These are phyloP conservation scores for Tachina grossa DNA, from an alignment of 2,888 invertebrate genomes.

Conservation along the genomic window DNA sequence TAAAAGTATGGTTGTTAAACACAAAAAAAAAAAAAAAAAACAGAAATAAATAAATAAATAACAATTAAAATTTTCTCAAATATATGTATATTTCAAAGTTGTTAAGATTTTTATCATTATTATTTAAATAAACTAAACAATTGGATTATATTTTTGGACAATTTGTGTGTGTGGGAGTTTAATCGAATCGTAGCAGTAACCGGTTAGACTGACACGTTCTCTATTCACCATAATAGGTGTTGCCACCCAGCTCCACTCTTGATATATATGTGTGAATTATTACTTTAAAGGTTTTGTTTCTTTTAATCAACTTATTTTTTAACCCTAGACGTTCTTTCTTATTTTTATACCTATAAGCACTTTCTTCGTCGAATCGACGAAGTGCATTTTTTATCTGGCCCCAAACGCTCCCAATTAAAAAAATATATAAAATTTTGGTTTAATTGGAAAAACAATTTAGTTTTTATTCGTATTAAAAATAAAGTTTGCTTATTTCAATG, in stretches of 20 bases:
- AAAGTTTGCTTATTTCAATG: too few species aligned
- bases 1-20: background rate
- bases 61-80: background rate
- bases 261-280: constrained; percentile 42
- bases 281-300: constrained; percentile 6
- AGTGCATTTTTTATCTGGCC: too few species aligned
- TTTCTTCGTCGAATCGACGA: too few species aligned
- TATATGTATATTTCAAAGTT: background rate
- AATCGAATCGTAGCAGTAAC: constrained; percentile 32
- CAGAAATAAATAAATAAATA: too few species aligned
- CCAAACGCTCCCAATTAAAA: too few species aligned
- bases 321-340: too few species aligned
- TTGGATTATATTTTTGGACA: constrained; percentile 22
- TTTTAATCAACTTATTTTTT: background rate
- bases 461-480: too few species aligned
- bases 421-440: too few species aligned
- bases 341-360: too few species aligned
- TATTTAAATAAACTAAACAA: constrained; percentile 21
- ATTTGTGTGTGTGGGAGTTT: constrained; percentile 35
- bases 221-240: background rate
- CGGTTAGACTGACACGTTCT: constrained; percentile 9
- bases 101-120: constrained; percentile 1
- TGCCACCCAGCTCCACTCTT: constrained; percentile 1
- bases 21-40: background rate
- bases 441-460: too few species aligned